Base-by-base conservation (phyloP, 2,797 vertebrate species). In the Anomalospiza imberbis region DNA sequence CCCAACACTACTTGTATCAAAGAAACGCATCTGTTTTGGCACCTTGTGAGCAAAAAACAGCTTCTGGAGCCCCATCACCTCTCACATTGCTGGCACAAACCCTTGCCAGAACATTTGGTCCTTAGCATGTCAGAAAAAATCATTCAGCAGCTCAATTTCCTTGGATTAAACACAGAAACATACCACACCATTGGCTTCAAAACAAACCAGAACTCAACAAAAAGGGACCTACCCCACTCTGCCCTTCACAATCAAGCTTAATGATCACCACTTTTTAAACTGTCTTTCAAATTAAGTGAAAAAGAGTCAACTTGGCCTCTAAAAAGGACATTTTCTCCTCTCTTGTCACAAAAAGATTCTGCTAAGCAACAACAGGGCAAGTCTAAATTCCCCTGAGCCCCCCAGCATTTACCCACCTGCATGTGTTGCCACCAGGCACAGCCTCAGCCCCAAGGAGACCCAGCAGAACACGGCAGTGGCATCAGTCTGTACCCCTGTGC, bases 31-130 rank as follows among this genome's bases (percentile, higher is more conserved):
- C 82, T 88, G 28, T 36, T 91, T 88, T 88, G 91, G 90, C 76
- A 91, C 51, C n/a, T 42, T 70, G 11, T 55, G 40, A 89, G n/a
- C 68, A 51, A 78, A 92, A 91, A 57, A 3, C 28, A 55, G 58
- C 44, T 94, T 91, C 70, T 94, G 40, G n/a, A 95, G 34, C 14
- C 50, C 95, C 79, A 72, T 80, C 78, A 80, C 76, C 76, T 94
- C 88, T 94, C 88, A 71, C 24, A 3, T 83, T 0, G 0, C 38
- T 95, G 93, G 89, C 93, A 95, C 45, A 85, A 88, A 31, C 38
- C 85, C 10, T 40, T 95, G 81, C 89, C 89, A 94, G 78, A 92
- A 71, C 89, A 88, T 92, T 89, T 92, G 87, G 76, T 85, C 85
- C 87, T 85, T 87, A 89, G 78, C 38, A 28, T 80, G 61, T 95